These are phyloP conservation scores for Hoplostethus atlanticus DNA, from an alignment of 2,797 vertebrate genomes.

Conservation along the genomic window DNA sequence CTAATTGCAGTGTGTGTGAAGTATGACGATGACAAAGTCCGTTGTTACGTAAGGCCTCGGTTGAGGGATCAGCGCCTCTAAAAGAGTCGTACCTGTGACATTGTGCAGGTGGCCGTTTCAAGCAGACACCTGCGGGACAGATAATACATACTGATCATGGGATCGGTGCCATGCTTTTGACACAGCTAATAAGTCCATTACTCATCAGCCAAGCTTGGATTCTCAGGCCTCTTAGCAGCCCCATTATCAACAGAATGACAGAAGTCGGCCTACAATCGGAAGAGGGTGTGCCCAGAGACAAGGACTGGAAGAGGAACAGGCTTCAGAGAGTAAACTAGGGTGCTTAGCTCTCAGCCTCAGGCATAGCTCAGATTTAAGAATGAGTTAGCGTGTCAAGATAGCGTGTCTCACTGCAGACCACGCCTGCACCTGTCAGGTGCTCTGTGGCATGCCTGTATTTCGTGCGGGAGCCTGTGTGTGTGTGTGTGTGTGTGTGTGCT, in stretches of 20 bases:
- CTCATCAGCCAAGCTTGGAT: conserved; percentile 66
- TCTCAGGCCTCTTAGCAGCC: conserved; percentile 75
- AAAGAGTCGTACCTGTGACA: conserved; percentile 4
- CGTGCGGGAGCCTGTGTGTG: conserved; percentile 71
- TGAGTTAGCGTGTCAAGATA: conserved; percentile 90
- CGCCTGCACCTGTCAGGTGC: conserved; percentile 88
- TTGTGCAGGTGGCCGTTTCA: conserved; percentile 18
- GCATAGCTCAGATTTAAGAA: conserved; percentile 87
- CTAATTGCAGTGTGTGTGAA: background rate
- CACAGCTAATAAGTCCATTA: conserved; percentile 70
- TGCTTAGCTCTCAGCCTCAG: conserved; percentile 72
- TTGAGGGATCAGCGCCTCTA: conserved; percentile 35
- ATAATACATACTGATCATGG: conserved; percentile 67
- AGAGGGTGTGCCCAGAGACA: conserved; percentile 76
- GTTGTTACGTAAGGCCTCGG: conserved; percentile 26
- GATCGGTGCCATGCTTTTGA: conserved; percentile 63
- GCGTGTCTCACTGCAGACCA: conserved; percentile 83
- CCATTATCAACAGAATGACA: conserved; percentile 73
- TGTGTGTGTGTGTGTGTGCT: conserved; percentile 38
- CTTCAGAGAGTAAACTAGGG: conserved; percentile 75
- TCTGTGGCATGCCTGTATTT: conserved; percentile 81
- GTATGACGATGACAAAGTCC: too few species aligned
- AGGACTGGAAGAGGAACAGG: conserved; percentile 72
- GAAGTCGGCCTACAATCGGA: conserved; percentile 68
- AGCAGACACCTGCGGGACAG: conserved; percentile 50